Evolutionary conservation across 2,797 vertebrate genomes (phyloP).

Genomic region (Coregonus suidteri): DNA sequence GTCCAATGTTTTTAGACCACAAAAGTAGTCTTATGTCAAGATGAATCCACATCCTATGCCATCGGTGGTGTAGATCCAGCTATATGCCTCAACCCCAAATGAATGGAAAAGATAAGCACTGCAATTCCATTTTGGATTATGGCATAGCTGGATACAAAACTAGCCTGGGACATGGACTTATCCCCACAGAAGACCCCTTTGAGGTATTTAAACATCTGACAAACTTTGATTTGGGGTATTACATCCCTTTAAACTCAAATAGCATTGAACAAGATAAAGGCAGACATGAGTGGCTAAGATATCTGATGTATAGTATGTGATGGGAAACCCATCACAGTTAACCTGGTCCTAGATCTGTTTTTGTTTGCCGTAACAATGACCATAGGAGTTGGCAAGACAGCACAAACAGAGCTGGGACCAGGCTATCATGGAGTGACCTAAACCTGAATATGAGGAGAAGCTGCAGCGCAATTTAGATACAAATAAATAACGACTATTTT

Average conservation of each 20-base stretch:
- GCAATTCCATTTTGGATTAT: no score
- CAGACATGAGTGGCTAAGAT: constrained; percentile 33
- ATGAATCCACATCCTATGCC: background rate
- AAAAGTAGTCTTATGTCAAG: background rate
- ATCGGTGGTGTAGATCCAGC: background rate
- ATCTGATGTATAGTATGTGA: constrained; percentile 30
- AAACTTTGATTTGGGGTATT: constrained; percentile 42
- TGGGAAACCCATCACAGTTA: constrained; percentile 27
- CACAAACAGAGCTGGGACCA: background rate
- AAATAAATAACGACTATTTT: constrained; percentile 79
- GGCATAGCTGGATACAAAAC: background rate
- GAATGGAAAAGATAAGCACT: background rate
- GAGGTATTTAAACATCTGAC: constrained; percentile 22
- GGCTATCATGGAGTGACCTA: constrained; percentile 50
- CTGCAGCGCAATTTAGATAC: constrained; percentile 61
- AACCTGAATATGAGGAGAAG: constrained; percentile 53
- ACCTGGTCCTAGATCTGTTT: background rate
- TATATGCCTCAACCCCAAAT: background rate
- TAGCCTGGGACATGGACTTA: background rate
- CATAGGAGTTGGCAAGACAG: background rate
- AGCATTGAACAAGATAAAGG: constrained; percentile 40
- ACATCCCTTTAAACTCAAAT: background rate
- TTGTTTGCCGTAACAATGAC: background rate
- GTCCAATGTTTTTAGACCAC: background rate
- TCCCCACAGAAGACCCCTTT: background rate